Evolutionary conservation across 2,888 invertebrate species (phyloP).

Genomic region (Cremastinae sp.): DNA sequence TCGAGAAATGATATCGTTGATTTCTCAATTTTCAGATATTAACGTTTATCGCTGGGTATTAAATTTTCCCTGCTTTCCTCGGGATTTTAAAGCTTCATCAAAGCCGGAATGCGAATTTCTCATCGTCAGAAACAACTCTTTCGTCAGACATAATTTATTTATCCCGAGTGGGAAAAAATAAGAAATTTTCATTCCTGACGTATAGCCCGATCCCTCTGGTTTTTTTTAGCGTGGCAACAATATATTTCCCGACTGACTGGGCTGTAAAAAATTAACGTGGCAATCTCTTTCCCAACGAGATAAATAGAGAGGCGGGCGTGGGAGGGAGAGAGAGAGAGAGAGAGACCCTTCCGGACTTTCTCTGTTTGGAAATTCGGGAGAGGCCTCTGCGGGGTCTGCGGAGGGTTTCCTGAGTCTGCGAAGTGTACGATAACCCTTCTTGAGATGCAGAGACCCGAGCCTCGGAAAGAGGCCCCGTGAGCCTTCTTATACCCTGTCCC

Average conservation of each 20-base stretch:
- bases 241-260: constrained; percentile 37
- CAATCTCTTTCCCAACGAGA: constrained; percentile 48
- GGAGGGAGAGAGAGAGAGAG: constrained; percentile 11
- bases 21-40: too few relatives aligned
- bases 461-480: constrained; percentile 71
- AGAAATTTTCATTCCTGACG: constrained; percentile 6
- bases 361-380: neutral
- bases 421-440: constrained; percentile 70
- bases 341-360: neutral
- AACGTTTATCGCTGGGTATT: too few relatives aligned
- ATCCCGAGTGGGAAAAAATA: constrained; percentile 6
- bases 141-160: constrained; percentile 23
- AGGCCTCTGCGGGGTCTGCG: neutral
- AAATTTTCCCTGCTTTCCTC: too few relatives aligned
- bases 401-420: neutral
- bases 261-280: constrained; percentile 56
- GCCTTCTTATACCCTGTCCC: constrained; percentile 56
- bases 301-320: neutral
- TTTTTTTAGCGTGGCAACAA: constrained; percentile 9
- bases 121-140: neutral
- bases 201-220: neutral
- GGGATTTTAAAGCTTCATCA: constrained; percentile 7
- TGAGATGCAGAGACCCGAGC: constrained; percentile 70
- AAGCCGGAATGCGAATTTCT: neutral
- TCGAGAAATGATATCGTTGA: too few relatives aligned